phyloP scores from a whole-genome alignment of 2,888 invertebrate genomes.

The Dasypolia templi region DNA sequence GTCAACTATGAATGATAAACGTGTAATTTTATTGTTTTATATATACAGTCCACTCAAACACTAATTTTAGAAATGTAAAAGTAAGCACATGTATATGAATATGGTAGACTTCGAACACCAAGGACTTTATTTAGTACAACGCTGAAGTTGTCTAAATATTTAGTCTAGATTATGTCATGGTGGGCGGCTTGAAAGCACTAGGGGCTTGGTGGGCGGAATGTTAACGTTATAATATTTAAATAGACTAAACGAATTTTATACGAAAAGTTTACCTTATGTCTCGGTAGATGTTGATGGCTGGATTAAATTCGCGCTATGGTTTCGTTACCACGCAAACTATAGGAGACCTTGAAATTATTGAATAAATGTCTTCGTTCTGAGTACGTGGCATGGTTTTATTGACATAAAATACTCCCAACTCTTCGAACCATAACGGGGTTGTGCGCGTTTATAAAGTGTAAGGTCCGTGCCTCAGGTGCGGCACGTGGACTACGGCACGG shows the following conservation, averaged over 20 bases:
- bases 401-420: too few relatives aligned
- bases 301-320: neutral
- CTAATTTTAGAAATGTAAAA: too few relatives aligned
- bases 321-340: neutral
- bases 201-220: neutral
- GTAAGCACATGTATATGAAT: too few relatives aligned
- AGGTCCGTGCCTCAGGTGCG: conserved; percentile 80
- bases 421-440: too few relatives aligned
- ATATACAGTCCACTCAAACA: too few relatives aligned
- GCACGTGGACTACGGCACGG: conserved; percentile 91
- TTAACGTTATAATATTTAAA: neutral
- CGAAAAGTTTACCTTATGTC: neutral
- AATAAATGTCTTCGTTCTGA: too few relatives aligned
- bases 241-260: neutral
- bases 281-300: neutral
- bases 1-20: too few relatives aligned
- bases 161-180: neutral
- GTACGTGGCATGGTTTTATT: too few relatives aligned
- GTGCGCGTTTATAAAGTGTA: neutral
- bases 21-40: too few relatives aligned
- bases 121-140: neutral
- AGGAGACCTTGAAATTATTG: too few relatives aligned
- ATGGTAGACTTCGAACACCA: neutral
- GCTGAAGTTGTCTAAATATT: neutral
- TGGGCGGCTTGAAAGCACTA: conserved; percentile 5